These are phyloP conservation scores for Sebastes variabilis DNA, from an alignment of 2,797 vertebrate genomes.

Conservation along the genomic window DNA sequence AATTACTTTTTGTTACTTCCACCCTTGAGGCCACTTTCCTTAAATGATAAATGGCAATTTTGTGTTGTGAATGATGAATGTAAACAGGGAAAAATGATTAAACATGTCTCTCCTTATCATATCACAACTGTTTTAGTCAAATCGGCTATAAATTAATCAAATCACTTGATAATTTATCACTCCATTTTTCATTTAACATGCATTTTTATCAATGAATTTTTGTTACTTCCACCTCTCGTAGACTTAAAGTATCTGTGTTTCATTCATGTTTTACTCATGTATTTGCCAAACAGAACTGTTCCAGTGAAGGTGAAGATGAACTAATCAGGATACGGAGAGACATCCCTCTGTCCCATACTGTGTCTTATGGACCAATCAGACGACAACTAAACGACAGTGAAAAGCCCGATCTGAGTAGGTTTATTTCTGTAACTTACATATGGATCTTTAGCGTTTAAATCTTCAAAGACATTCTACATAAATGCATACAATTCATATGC, in stretches of 20 bases:
- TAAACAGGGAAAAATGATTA: too few species aligned
- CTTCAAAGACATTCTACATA: neutral
- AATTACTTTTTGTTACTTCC: too few species aligned
- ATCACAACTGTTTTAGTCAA: too few species aligned
- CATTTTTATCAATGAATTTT: too few species aligned
- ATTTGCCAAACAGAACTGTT: conserved; percentile 78
- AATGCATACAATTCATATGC: neutral
- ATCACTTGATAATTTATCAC: too few species aligned
- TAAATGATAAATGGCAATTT: too few species aligned
- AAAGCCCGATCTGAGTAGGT: conserved; percentile 70
- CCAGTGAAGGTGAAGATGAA: conserved; percentile 67
- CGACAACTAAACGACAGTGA: conserved; percentile 56
- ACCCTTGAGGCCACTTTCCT: too few species aligned
- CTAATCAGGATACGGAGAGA: conserved; percentile 77
- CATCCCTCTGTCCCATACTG: conserved; percentile 69
- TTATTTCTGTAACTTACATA: neutral
- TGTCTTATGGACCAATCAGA: conserved; percentile 83
- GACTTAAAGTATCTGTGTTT: neutral
- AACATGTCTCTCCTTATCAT: too few species aligned
- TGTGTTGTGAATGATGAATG: too few species aligned
- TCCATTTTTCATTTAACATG: too few species aligned
- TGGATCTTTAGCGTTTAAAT: neutral
- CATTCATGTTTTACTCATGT: neutral
- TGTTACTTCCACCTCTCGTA: too few species aligned
- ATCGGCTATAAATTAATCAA: too few species aligned